phyloP scores from a whole-genome alignment of 2,888 invertebrate genomes.

The Bombylius major region DNA sequence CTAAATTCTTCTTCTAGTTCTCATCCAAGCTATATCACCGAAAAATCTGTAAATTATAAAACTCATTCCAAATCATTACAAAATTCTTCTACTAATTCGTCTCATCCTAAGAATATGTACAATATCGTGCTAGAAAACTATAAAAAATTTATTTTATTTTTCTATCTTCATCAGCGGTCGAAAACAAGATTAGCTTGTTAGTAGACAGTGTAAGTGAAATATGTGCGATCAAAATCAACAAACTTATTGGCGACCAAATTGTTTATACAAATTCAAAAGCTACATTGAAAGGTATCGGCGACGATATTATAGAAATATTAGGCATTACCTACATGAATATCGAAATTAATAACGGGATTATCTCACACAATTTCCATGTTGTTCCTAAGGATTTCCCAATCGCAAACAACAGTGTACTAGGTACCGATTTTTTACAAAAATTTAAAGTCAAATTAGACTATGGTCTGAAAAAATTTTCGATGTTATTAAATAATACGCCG shows the following conservation, averaged over 20 bases:
- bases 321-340: neutral
- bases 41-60: too few relatives aligned
- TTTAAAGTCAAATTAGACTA: neutral
- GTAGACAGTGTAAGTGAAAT: too few relatives aligned
- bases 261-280: neutral
- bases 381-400: neutral
- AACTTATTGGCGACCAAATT: too few relatives aligned
- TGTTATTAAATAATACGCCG: too few relatives aligned
- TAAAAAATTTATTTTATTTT: too few relatives aligned
- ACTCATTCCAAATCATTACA: too few relatives aligned
- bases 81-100: rapidly evolving
- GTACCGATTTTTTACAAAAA: neutral
- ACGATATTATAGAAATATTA: neutral
- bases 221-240: too few relatives aligned
- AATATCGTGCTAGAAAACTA: too few relatives aligned
- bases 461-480: neutral
- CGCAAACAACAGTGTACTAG: neutral
- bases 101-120: too few relatives aligned
- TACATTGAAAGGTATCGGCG: neutral
- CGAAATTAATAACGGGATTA: neutral
- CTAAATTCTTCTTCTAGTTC: neutral
- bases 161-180: rapidly evolving
- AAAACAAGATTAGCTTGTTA: too few relatives aligned
- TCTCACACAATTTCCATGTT: neutral
- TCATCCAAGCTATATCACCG: too few relatives aligned